A percentile compares a stretch with the other conserved stretches of the same genome.
These are phyloP conservation scores for Apteryx owenii DNA, from an alignment of 2,113 vertebrate genomes.

Conservation along the genomic window DNA sequence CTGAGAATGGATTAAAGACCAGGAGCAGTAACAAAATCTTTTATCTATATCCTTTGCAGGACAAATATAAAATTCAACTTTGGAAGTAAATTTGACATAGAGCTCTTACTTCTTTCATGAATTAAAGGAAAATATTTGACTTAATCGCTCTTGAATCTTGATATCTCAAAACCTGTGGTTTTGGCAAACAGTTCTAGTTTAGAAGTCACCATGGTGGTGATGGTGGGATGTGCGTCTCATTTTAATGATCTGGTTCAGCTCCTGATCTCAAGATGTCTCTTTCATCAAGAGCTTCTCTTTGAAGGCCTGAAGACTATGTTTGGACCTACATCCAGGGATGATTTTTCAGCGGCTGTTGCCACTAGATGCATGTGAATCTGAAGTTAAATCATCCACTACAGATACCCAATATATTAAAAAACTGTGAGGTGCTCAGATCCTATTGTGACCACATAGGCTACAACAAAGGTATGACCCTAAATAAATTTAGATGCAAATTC, in stretches of 20 bases:
- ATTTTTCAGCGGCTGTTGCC: neutral
- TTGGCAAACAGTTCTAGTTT: neutral
- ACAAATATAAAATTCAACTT: conserved; percentile 10
- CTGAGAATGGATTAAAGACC: conserved; percentile 24
- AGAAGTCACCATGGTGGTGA: accelerated
- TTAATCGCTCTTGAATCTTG: neutral
- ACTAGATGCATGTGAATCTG: neutral
- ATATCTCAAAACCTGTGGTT: neutral
- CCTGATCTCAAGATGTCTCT: neutral
- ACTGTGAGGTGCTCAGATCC: neutral
- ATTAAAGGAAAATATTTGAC: conserved; percentile 58
- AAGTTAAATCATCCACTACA: neutral
- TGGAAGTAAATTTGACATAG: conserved; percentile 27
- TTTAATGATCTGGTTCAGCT: neutral
- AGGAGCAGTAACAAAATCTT: conserved; percentile 16
- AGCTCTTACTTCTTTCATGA: neutral
- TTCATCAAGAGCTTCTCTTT: neutral
- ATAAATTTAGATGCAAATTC: neutral
- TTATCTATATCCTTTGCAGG: neutral
- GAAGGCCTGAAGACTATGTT: neutral
- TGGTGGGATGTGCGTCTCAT: neutral
- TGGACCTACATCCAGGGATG: neutral
- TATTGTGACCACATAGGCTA: neutral
- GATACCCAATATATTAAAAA: neutral
- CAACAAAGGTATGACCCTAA: neutral